Evolutionary conservation across 2,888 invertebrate genomes (phyloP).

Genomic region (Coremacera marginata): DNA sequence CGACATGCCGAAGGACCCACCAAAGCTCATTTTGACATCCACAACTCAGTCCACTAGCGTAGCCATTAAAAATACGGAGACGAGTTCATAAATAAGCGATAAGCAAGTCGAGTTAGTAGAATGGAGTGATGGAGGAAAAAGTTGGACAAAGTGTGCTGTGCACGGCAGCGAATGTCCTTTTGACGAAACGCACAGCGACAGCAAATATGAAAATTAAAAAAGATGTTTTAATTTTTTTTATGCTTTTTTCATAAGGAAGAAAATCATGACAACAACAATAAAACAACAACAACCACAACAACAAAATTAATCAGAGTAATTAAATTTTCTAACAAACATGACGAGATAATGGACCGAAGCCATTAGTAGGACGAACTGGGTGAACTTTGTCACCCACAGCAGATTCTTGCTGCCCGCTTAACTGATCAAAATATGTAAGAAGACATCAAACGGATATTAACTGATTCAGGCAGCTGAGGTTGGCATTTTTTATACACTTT

Average conservation of each 20-base stretch:
- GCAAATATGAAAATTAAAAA: conserved; percentile 45
- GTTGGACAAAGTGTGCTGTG: conserved; percentile 37
- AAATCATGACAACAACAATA: conserved; percentile 42
- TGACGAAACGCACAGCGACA: conserved; percentile 56
- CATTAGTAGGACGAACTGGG: conserved; percentile 57
- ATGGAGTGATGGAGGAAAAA: conserved; percentile 43
- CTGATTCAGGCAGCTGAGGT: too few species aligned
- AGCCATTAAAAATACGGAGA: conserved; percentile 15
- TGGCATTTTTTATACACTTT: too few species aligned
- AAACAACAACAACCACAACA: conserved; percentile 39
- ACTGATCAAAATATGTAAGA: too few species aligned
- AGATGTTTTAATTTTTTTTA: conserved; percentile 54
- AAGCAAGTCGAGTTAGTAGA: conserved; percentile 8
- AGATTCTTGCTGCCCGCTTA: not conserved
- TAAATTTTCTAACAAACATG: conserved; percentile 68
- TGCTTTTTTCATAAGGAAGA: conserved; percentile 48
- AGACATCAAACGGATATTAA: too few species aligned
- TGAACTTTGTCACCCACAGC: conserved; percentile 21
- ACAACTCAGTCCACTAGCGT: conserved; percentile 19
- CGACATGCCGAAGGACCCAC: conserved; percentile 43
- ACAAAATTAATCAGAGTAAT: conserved; percentile 67
- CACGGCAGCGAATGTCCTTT: conserved; percentile 46
- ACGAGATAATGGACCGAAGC: conserved; percentile 68
- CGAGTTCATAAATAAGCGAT: conserved; percentile 43
- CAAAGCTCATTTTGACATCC: conserved; percentile 37